Percentiles rank a stretch among this genome's conserved stretches.
phyloP scores from a whole-genome alignment of 2,797 vertebrate species.

The Heteromormyrus szaboi region DNA sequence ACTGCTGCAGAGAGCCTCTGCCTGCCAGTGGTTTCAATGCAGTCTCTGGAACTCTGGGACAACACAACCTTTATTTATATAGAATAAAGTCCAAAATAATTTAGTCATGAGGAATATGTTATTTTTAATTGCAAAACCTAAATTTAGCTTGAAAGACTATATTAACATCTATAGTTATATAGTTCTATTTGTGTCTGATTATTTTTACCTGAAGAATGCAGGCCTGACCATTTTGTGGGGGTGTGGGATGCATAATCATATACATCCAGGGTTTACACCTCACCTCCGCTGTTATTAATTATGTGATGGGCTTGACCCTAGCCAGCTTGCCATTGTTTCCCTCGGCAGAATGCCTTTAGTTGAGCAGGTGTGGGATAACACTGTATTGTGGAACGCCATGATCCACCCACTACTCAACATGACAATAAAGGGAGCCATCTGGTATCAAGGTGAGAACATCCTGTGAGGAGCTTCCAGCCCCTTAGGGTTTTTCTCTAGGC shows the following conservation, averaged over 20 bases:
- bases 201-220: background rate
- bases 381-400: conserved; percentile 88
- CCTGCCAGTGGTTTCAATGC: background rate
- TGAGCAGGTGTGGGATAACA: conserved; percentile 31
- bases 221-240: background rate
- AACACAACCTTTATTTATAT: background rate
- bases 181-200: background rate
- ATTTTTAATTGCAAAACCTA: background rate
- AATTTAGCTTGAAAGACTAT: background rate
- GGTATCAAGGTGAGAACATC: conserved; percentile 81
- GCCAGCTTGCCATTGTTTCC: background rate
- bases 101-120: background rate
- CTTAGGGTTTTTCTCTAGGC: background rate
- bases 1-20: background rate
- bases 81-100: background rate
- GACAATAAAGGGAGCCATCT: conserved; percentile 79
- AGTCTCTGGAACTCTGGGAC: background rate
- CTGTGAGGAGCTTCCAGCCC: background rate
- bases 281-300: background rate
- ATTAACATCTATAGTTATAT: background rate
- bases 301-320: background rate
- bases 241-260: background rate
- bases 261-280: background rate
- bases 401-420: conserved; percentile 81
- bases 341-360: background rate